Evolutionary conservation across 2,797 vertebrate species (phyloP).

Genomic region (Syndactyla subalaris): DNA sequence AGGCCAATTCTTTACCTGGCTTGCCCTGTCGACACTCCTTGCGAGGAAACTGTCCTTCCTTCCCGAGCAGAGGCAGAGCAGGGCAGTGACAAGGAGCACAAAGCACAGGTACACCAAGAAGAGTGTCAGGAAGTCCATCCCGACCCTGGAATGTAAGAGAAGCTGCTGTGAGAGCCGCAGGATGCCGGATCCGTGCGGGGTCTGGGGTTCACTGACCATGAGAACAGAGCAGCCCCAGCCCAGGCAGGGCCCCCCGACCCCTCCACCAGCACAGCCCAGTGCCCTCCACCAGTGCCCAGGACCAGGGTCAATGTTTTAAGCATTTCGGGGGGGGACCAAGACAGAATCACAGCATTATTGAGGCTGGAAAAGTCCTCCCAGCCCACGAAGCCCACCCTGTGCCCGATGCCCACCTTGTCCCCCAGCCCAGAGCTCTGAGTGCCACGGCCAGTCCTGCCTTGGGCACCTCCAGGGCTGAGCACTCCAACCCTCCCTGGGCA

Average conservation of each 20-base stretch:
- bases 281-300: not conserved
- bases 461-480: not conserved
- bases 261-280: no score
- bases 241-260: not conserved
- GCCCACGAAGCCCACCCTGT: accelerated
- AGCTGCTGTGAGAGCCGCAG: not conserved
- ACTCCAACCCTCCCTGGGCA: not conserved
- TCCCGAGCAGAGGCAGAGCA: constrained; percentile 73
- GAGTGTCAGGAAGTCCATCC: constrained; percentile 92
- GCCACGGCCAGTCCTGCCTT: not conserved
- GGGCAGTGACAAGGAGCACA: constrained; percentile 74
- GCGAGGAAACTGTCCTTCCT: not conserved
- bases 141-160: not conserved
- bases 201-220: not conserved
- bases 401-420: not conserved
- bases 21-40: accelerated
- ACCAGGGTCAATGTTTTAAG: accelerated
- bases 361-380: not conserved
- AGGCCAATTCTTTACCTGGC: constrained; percentile 12
- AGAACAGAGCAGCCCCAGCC: not conserved
- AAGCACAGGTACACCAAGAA: constrained; percentile 83
- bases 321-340: not conserved
- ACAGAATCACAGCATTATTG: not conserved
- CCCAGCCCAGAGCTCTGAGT: not conserved
- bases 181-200: accelerated